Conservation (phyloP, 2,113 vertebrate genomes). For the cat (Felis catus) region F.catus_Fca126_mat1.0 CM031420.1:59802501-59803000, state of each 20-base stretch:
- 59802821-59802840: not conserved
- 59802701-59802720: too few relatives aligned
- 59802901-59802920: conserved; percentile 32
- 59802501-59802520: conserved; percentile 5
- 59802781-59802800: not conserved
- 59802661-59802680: too few relatives aligned
- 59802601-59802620: too few relatives aligned
- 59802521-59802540: not conserved
- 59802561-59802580: not conserved
- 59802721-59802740: too few relatives aligned
- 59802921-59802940: not conserved
- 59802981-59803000: not conserved
- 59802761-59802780: too few relatives aligned
- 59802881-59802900: conserved; percentile 33
- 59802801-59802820: not conserved
- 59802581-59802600: not conserved
- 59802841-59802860: not conserved
- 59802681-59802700: too few relatives aligned
- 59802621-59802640: too few relatives aligned
- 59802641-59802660: too few relatives aligned
- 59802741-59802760: too few relatives aligned
- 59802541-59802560: not conserved
- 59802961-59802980: not conserved
- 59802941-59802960: not conserved
- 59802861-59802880: not conserved